Base-by-base conservation (phyloP, 2,888 invertebrate species). In the Drosophila percnosoma region DNA sequence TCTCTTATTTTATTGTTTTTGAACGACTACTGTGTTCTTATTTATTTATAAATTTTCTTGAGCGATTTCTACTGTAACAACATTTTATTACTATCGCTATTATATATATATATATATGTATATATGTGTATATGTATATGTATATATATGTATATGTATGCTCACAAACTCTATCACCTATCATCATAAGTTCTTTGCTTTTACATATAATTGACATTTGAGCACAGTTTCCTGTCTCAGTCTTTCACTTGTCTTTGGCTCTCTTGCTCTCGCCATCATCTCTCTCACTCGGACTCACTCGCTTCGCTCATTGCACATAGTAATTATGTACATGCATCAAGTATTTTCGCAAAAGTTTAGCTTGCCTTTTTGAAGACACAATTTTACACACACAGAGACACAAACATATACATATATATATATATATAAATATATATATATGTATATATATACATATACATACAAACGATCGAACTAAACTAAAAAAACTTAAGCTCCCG, bases 401-500 rank as follows among this genome's bases (percentile, higher is more conserved):
- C 34, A 27, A 40, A 66, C 38, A 67, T 45, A 45, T 21, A n/a
- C 11, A 29, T 21, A 55, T 2, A 36, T 15, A n/a, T 18, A 27
- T 13, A 45, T 24, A 45, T 15, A 45, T 31, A 62, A 42, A 42
- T 29, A 33, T 15, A 15, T 10, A n/a, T 15, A 10, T 29, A 40
- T 29, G 29, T 21, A 67, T 49, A 45, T n/a, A 29, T 15, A 5
- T n/a, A 36, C 18, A 24, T 4, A 31, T 31, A 31, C 29, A 31
- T 31, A 21, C 55, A 58, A 61, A 62, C 49, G 55, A 55, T 73
- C 73, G 70, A 87, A 90, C 78, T 90, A 77, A 91, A 91, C 83
- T 87, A 78, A 80, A 83, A 78, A 78, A 87, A 86, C 83, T 88
- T 78, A 92, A 97, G 97, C 96, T 92, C 97, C 97, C 57, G 98